These are phyloP conservation scores for Temnothorax rugatulus DNA, from an alignment of 2,888 invertebrate genomes.

Conservation along the genomic window DNA sequence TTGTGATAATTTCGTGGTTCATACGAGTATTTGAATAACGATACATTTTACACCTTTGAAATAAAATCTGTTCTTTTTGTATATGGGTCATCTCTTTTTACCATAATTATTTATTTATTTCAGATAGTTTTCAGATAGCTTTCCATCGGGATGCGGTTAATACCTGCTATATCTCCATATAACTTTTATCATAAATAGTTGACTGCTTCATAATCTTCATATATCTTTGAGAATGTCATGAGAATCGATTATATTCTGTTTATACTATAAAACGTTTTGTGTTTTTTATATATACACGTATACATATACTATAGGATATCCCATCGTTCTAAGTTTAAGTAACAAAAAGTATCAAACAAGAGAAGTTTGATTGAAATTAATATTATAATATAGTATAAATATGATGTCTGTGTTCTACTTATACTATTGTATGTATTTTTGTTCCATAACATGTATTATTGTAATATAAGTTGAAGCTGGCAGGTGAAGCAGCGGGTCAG, in stretches of 20 bases:
- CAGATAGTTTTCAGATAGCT: constrained; percentile 86
- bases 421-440: constrained; percentile 76
- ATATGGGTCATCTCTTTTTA: constrained; percentile 77
- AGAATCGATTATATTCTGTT: constrained; percentile 74
- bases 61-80: constrained; percentile 68
- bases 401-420: constrained; percentile 76
- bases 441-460: constrained; percentile 74
- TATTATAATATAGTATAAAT: constrained; percentile 73
- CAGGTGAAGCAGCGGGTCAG: constrained; percentile 80
- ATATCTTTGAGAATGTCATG: constrained; percentile 70
- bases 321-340: constrained; percentile 77
- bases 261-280: constrained; percentile 73
- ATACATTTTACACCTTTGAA: constrained; percentile 83
- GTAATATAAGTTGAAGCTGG: constrained; percentile 77
- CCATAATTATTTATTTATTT: constrained; percentile 85
- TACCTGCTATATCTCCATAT: constrained; percentile 84
- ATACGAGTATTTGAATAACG: constrained; percentile 66
- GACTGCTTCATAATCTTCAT: constrained; percentile 77
- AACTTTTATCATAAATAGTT: constrained; percentile 78
- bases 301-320: constrained; percentile 75
- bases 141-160: constrained; percentile 85
- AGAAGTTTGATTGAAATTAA: constrained; percentile 69
- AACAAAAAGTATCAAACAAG: constrained; percentile 70
- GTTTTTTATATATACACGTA: constrained; percentile 69
- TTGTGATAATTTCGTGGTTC: constrained; percentile 62